These are phyloP conservation scores for Gryllus longicercus DNA, from an alignment of 2,888 invertebrate genomes.

Conservation along the genomic window DNA sequence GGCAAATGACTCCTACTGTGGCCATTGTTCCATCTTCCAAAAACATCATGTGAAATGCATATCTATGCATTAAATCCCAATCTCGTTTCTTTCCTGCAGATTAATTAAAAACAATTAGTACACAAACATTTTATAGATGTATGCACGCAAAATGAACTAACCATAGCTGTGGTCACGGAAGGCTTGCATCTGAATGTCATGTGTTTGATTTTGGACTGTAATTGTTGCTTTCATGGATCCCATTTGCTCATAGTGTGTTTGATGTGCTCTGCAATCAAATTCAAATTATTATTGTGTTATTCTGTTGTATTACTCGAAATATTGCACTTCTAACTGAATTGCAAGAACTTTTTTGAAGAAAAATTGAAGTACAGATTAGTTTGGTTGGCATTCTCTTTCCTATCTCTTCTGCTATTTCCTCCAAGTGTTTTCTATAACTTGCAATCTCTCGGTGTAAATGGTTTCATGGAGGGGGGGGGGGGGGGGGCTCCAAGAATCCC, in stretches of 20 bases:
- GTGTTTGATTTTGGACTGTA: constrained; percentile 52
- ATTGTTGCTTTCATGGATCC: constrained; percentile 62
- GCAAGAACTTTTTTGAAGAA: no score
- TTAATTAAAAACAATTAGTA: no score
- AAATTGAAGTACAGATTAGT: no score
- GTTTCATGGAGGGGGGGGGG: no score
- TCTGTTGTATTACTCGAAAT: no score
- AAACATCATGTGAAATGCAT: constrained; percentile 74
- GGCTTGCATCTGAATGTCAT: constrained; percentile 55
- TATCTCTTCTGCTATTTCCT: no score
- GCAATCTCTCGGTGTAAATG: no score
- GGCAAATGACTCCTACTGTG: constrained; percentile 70
- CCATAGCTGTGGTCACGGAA: constrained; percentile 80
- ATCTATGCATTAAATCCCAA: constrained; percentile 71
- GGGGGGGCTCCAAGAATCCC: no score
- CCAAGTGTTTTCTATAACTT: no score
- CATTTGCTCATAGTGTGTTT: constrained; percentile 81
- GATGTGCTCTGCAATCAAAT: constrained; percentile 58
- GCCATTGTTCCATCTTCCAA: constrained; percentile 66
- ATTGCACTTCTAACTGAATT: no score
- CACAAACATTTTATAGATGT: constrained; percentile 20
- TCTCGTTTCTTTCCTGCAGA: constrained; percentile 63
- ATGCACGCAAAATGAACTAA: constrained; percentile 38
- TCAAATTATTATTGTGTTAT: no score
- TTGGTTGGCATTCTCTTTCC: no score